phyloP scores from a whole-genome alignment of 2,113 vertebrate genomes.

The Lophius piscatorius region DNA sequence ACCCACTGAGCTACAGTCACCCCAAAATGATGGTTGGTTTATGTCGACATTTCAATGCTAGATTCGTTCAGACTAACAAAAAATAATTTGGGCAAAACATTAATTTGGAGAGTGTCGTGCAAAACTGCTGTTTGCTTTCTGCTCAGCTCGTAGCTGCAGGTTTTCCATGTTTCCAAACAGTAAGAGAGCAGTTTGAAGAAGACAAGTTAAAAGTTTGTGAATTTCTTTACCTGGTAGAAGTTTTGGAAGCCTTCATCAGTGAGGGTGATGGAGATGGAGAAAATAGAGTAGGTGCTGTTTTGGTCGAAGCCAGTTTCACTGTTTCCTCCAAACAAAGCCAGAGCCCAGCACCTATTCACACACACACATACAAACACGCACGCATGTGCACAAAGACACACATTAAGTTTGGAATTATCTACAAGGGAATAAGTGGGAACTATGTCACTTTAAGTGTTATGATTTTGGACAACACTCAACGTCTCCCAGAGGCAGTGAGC shows the following conservation, averaged over 20 bases:
- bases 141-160: background rate
- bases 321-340: conserved; percentile 94
- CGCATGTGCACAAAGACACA: background rate
- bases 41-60: too few relatives aligned
- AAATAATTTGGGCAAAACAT: too few relatives aligned
- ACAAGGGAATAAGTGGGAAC: too few relatives aligned
- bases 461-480: conserved; percentile 1
- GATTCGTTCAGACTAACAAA: too few relatives aligned
- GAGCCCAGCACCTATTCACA: conserved; percentile 89
- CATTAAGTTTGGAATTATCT: conserved; percentile 6
- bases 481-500: background rate
- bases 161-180: background rate
- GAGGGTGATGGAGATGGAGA: conserved; percentile 94
- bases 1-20: too few relatives aligned
- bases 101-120: too few relatives aligned
- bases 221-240: conserved; percentile 87
- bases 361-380: conserved; percentile 13
- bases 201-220: background rate
- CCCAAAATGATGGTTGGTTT: too few relatives aligned
- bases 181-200: background rate
- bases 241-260: conserved; percentile 94
- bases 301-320: conserved; percentile 96
- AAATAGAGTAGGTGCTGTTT: conserved; percentile 95
- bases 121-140: too few relatives aligned
- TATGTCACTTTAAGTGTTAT: conserved; percentile 16